Base-by-base conservation (phyloP, 2,888 invertebrate genomes). In the Meiosimyza decipiens region DNA sequence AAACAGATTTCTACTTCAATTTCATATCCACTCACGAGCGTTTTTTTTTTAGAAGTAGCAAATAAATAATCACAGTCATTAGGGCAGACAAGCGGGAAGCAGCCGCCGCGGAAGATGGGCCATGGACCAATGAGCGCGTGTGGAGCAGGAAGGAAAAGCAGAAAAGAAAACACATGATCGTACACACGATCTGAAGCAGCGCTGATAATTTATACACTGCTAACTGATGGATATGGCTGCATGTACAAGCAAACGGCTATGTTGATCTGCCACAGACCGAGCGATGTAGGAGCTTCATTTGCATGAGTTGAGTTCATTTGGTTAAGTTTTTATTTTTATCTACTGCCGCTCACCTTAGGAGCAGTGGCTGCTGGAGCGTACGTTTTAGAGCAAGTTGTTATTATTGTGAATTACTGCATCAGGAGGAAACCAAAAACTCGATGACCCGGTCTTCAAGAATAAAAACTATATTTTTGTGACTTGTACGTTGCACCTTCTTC, bases 41-140 rank as follows among this genome's bases (percentile, higher is more conserved):
- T 2, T 40, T 40, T 6, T 6, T 28, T 65, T 54, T 7, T 22
- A 22, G 47, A 65, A 71, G 64, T 71, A 40, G 7, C 40, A 40
- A 40, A 74, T 67, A 76, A 76, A 76, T 75, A 77, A 73, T 71
- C 72, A 68, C 55, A 71, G 74, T 70, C 74, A 74, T 75, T 71
- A 69, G 75, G 74, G 73, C 62, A 69, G 51, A 63, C 47, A 49
- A 22, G 60, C 28, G 55, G 49, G 49, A 55, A 28, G 55, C 67
- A 47, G 50, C 33, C 15, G 47, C 68, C 40, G 40, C 40, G 40
- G 51, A 73, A 73, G 74, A 75, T 74, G 69, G 67, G 69, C 64
- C 57, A 66, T 51, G 69, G 16, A 55, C 15, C 59, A 18, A 55
- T 47, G 51, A 47, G 18, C 22, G 47, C 33, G 28, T 15, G 54